phyloP scores from a whole-genome alignment of 2,888 invertebrate genomes.

The Linnaemya vulpina region DNA sequence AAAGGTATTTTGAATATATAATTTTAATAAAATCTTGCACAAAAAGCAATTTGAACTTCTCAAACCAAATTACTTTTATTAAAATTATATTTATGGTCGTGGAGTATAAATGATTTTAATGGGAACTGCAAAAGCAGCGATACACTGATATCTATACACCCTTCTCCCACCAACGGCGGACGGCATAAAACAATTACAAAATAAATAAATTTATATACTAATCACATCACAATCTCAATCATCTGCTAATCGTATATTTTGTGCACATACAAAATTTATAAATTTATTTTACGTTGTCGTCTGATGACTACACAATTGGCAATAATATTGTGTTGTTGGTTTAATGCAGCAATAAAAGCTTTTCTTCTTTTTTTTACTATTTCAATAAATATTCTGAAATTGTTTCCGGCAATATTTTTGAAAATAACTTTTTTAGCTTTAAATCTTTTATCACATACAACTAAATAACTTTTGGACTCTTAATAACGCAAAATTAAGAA shows the following conservation, averaged over 20 bases:
- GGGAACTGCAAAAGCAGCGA: neutral
- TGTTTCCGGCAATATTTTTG: constrained; percentile 16
- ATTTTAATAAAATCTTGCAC: too few relatives aligned
- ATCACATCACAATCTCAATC: constrained; percentile 40
- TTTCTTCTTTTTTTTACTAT: constrained; percentile 32
- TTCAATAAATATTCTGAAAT: constrained; percentile 36
- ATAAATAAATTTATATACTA: constrained; percentile 35
- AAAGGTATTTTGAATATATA: too few relatives aligned
- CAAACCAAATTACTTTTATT: too few relatives aligned
- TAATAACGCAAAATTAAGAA: too few relatives aligned
- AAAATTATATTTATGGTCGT: too few relatives aligned
- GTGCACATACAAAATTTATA: constrained; percentile 26
- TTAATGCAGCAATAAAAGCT: neutral
- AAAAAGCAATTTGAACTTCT: too few relatives aligned
- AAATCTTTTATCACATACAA: too few relatives aligned
- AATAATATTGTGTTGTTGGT: constrained; percentile 16
- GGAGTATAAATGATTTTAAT: neutral
- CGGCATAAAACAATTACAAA: constrained; percentile 14
- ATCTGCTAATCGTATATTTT: constrained; percentile 41
- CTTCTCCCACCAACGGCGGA: neutral
- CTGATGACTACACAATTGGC: constrained; percentile 11
- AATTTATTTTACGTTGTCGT: constrained; percentile 11
- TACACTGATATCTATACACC: neutral
- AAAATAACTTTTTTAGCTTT: neutral
- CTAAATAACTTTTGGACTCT: too few relatives aligned